A percentile compares a stretch with the other conserved stretches of the same genome.
Evolutionary conservation across 2,888 invertebrate species (phyloP).

Genomic region (Chymomyza amoena): DNA sequence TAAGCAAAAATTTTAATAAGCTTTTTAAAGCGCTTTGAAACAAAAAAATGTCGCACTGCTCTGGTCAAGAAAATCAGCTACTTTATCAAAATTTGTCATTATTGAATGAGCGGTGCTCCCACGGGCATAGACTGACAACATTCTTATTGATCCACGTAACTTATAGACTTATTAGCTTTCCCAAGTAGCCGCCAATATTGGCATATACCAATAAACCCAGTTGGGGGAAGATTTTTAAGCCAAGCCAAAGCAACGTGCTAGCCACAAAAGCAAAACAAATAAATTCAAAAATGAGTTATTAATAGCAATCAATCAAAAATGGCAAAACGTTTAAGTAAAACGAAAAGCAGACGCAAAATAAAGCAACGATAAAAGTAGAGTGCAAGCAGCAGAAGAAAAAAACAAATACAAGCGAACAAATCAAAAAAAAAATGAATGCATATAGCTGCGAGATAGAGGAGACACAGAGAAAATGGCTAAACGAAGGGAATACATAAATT

Average conservation of each 20-base stretch:
- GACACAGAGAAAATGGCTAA: conserved; percentile 20
- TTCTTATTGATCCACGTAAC: not conserved
- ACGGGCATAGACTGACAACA: not conserved
- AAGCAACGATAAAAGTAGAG: not conserved
- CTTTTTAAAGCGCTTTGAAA: too few relatives aligned
- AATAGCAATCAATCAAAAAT: conserved; percentile 69
- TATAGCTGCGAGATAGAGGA: not conserved
- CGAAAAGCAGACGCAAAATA: conserved; percentile 1
- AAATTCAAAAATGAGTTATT: conserved; percentile 66
- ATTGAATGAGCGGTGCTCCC: not conserved
- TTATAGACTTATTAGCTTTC: not conserved
- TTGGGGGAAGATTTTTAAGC: not conserved
- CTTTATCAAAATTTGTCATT: not conserved
- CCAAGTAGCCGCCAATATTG: not conserved
- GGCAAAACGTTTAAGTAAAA: conserved; percentile 40
- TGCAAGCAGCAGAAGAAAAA: conserved; percentile 14
- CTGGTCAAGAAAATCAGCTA: not conserved
- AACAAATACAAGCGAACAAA: conserved; percentile 13
- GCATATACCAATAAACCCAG: not conserved
- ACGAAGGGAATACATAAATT: conserved; percentile 57
- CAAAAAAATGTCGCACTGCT: too few relatives aligned
- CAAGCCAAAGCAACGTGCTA: not conserved
- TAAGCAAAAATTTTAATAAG: too few relatives aligned
- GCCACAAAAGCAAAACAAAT: conserved; percentile 38
- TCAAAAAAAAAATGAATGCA: not conserved